Percentiles rank a stretch among this genome's conserved stretches.
Evolutionary conservation across 2,888 invertebrate species (phyloP).

Genomic region (Harpalus rubripes): DNA sequence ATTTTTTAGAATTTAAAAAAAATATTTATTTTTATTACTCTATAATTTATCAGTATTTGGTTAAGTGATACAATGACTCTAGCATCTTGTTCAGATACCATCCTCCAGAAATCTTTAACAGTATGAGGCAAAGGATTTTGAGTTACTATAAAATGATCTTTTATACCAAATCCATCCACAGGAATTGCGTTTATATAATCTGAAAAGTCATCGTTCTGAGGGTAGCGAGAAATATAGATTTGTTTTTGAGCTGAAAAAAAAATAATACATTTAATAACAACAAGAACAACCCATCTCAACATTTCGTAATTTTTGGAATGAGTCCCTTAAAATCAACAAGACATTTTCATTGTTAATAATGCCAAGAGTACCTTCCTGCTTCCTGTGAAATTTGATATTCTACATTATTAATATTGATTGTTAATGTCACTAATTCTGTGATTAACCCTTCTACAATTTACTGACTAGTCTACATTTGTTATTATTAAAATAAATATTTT

Average conservation of each 20-base stretch:
- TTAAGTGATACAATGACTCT: conserved; percentile 74
- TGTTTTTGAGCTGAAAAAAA: conserved; percentile 44
- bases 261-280: too few species aligned
- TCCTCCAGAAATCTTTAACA: conserved; percentile 75
- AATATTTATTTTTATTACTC: conserved; percentile 69
- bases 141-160: conserved; percentile 74
- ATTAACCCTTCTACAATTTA: too few species aligned
- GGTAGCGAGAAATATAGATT: conserved; percentile 72
- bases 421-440: too few species aligned
- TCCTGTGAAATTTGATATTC: too few species aligned
- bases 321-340: too few species aligned
- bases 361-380: too few species aligned
- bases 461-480: too few species aligned
- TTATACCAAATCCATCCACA: conserved; percentile 73
- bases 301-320: too few species aligned
- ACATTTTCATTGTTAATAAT: too few species aligned
- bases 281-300: too few species aligned
- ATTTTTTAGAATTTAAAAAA: neutral
- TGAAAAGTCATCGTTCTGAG: conserved; percentile 72
- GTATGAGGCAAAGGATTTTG: conserved; percentile 75
- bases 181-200: conserved; percentile 74
- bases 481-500: too few species aligned
- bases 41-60: conserved; percentile 71
- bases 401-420: too few species aligned
- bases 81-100: conserved; percentile 74